Percentiles rank a stretch among this genome's conserved stretches.
These are phyloP conservation scores for Ceratosolen solmsi DNA, from an alignment of 1,140 invertebrate species.

Conservation along the genomic window DNA sequence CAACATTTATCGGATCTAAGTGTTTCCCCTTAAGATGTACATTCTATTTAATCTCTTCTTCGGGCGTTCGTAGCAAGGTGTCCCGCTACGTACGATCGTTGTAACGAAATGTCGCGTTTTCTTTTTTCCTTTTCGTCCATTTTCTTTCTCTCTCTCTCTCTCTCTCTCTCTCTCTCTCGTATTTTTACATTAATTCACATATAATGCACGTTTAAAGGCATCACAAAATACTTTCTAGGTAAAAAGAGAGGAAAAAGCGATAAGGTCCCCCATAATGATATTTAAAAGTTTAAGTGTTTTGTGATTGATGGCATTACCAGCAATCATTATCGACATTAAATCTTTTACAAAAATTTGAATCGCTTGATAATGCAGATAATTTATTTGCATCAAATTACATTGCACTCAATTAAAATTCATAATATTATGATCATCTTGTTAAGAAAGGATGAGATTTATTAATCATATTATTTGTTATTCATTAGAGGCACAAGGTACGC, in stretches of 20 bases:
- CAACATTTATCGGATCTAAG: slow-evolving; percentile 1
- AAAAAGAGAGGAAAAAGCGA: no score
- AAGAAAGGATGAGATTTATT: no score
- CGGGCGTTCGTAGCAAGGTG: not conserved
- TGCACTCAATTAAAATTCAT: not conserved
- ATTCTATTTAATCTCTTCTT: slow-evolving; percentile 13
- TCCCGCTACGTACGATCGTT: not conserved
- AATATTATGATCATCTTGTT: not conserved
- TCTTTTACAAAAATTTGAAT: not conserved
- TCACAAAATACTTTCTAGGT: no score
- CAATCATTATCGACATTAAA: not conserved
- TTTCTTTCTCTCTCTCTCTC: not conserved
- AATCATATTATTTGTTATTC: not conserved
- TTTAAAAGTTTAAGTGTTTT: not conserved
- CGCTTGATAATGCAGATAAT: not conserved
- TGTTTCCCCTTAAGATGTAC: not conserved
- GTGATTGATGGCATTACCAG: not conserved
- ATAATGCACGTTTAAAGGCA: no score
- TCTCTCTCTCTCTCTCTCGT: no score
- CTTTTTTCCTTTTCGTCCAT: not conserved
- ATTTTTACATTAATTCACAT: no score
- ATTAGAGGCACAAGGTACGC: not conserved
- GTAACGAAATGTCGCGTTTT: not conserved
- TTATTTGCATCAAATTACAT: not conserved
- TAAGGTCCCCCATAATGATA: no score